Percentiles rank a stretch among this genome's conserved stretches.
Evolutionary conservation across 2,797 vertebrate genomes (phyloP).

Genomic region (Gobionotothen gibberifrons): DNA sequence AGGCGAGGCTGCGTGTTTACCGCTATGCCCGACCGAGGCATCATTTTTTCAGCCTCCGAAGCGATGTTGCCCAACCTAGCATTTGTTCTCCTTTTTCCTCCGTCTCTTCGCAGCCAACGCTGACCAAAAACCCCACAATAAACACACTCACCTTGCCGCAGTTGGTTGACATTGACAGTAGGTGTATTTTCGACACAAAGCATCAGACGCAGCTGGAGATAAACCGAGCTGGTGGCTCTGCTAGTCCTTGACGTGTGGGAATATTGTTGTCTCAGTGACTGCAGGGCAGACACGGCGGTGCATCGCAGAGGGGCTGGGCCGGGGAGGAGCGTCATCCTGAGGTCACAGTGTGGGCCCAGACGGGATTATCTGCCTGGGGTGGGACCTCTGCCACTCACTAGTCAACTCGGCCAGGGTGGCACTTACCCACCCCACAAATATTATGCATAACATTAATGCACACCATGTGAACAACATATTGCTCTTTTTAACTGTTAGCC

Average conservation of each 20-base stretch:
- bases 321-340: conserved; percentile 66
- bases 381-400: conserved; percentile 16
- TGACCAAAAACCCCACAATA: background rate
- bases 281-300: conserved; percentile 52
- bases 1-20: conserved; percentile 3
- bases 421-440: too few relatives aligned
- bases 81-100: background rate
- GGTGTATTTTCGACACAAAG: background rate
- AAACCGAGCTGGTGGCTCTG: background rate
- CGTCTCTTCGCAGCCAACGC: background rate
- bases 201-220: background rate
- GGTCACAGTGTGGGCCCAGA: conserved; percentile 57
- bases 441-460: too few relatives aligned
- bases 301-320: conserved; percentile 58
- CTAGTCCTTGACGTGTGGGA: conserved; percentile 22
- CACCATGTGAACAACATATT: too few relatives aligned
- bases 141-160: conserved; percentile 48
- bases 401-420: background rate
- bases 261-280: conserved; percentile 26
- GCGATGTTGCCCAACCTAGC: conserved; percentile 21
- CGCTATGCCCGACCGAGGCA: conserved; percentile 21
- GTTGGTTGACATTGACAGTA: background rate
- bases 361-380: conserved; percentile 59
- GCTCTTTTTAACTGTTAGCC: too few relatives aligned
- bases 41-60: conserved; percentile 37